These are phyloP conservation scores for Mesoclemmys tuberculata DNA, from an alignment of 2,113 vertebrate species.

Conservation along the genomic window DNA sequence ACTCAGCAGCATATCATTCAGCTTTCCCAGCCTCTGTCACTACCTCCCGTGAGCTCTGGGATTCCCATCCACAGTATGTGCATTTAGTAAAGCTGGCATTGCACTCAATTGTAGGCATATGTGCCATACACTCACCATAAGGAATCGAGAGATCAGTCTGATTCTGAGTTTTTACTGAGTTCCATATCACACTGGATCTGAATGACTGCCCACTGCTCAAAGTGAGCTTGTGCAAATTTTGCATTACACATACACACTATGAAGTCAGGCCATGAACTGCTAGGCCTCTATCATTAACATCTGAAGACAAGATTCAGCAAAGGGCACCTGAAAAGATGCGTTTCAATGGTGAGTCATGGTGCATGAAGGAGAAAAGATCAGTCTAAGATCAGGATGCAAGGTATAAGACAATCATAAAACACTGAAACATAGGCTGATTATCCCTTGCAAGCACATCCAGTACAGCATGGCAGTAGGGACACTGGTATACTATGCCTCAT, in stretches of 20 bases:
- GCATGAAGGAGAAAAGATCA: neutral
- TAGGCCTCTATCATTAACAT: neutral
- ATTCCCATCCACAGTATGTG: neutral
- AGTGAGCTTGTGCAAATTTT: neutral
- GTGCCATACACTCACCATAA: neutral
- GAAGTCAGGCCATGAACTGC: neutral
- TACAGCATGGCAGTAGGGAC: neutral
- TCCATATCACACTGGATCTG: neutral
- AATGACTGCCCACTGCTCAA: neutral
- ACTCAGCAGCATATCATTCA: neutral
- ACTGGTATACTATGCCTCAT: neutral
- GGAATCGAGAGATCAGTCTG: neutral
- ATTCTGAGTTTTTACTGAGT: neutral
- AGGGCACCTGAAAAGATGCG: neutral
- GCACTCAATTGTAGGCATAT: neutral
- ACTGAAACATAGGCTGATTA: neutral
- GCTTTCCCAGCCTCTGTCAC: neutral
- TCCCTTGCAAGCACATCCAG: neutral
- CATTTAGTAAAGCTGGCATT: neutral
- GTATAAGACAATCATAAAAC: neutral
- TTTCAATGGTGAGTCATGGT: neutral
- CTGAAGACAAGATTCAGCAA: neutral
- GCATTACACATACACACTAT: neutral
- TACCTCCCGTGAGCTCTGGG: neutral
- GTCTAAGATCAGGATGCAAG: neutral